Evolutionary conservation across 2,113 vertebrate genomes (phyloP), one percentile per base, ranked within the genome.

Genomic region (Chascanopsetta lugubris): DNA sequence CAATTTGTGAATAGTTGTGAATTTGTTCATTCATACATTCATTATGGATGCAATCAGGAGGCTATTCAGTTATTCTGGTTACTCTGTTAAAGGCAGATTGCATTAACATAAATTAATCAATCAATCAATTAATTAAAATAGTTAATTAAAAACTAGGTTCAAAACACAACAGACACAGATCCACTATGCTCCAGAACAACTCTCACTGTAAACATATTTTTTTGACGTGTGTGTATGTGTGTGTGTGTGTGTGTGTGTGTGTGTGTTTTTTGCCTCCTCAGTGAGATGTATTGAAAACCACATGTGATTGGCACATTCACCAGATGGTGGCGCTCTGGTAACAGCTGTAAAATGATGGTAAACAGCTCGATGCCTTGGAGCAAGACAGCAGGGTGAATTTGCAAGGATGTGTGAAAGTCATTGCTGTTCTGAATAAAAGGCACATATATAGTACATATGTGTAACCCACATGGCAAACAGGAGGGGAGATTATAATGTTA

Each of bases 281-380:
- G 13, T 27, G 10, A 12, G 26, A 24, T 45, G 17, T 18, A 7
- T 18, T 25, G 24, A 43, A 18, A 43, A 43, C 13, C 3, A 42
- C 42, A 9, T 75, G 73, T 0, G 10, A 32, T 61, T 40, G 55
- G 20, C 63, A 49, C 21, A 1, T 8, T 72, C 63, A 77, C 85
- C 85, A 88, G 73, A 69, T 50, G 84, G 75, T 69, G 83, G 74
- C 81, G 60, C 72, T 87, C 69, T 84, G 47, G 85, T 75, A 75
- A 77, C 77, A 83, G 68, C 45, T 59, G 50, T 70, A 18, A 84
- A 78, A 67, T 36, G n/a, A 12, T 20, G 15, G 13, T 9, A 69
- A 54, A 72, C n/a, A 0, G 17, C 20, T 62, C 8, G 13, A 18
- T 8, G 50, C 48, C 8, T 60, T 66, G 34, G 50, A 38, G 48